A percentile compares a stretch with the other conserved stretches of the same genome.
These are phyloP conservation scores for Lycorma delicatula DNA, from an alignment of 1,140 invertebrate species.

Conservation along the genomic window DNA sequence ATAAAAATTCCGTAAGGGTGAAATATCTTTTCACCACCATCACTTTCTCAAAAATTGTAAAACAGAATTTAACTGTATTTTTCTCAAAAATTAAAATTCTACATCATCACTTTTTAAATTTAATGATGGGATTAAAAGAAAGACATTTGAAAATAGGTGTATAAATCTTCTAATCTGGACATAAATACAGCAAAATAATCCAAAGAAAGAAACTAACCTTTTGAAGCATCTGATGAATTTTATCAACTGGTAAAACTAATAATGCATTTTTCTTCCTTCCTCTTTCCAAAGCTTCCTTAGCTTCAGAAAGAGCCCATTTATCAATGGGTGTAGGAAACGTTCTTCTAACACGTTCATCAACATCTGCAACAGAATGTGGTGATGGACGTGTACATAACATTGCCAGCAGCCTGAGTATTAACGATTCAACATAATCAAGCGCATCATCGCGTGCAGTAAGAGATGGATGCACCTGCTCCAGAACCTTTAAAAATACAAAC, in stretches of 20 bases:
- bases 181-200: no score
- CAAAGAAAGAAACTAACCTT: conserved; percentile 72
- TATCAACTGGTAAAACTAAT: conserved; percentile 78
- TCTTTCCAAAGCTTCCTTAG: conserved; percentile 71
- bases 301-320: conserved; percentile 81
- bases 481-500: conserved; percentile 51
- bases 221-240: conserved; percentile 81
- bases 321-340: conserved; percentile 91
- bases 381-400: conserved; percentile 77
- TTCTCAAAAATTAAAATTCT: no score
- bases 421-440: conserved; percentile 82
- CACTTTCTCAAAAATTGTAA: no score
- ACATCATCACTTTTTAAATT: no score
- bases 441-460: conserved; percentile 83
- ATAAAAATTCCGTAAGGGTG: no score
- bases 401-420: conserved; percentile 78
- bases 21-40: no score
- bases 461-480: conserved; percentile 83
- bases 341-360: conserved; percentile 82
- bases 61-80: no score
- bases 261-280: conserved; percentile 70
- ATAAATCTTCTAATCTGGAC: no score
- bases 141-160: no score
- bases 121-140: no score
- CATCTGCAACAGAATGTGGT: conserved; percentile 73